Evolutionary conservation across 2,797 vertebrate genomes (phyloP), one percentile per base, ranked within the genome.

Genomic region (Clarias fuscus): DNA sequence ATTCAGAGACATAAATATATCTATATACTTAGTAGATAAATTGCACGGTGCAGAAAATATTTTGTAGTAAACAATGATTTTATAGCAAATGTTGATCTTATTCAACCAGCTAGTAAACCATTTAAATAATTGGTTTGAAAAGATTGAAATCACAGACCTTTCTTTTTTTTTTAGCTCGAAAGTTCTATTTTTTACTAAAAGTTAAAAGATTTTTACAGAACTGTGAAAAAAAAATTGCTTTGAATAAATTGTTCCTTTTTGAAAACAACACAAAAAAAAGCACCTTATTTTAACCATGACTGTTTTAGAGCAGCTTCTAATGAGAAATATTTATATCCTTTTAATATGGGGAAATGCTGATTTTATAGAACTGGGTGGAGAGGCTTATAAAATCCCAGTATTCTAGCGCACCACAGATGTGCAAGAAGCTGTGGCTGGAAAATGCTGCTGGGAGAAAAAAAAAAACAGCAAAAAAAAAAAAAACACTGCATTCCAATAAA

Each of bases 361-460:
- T 92, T 95, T 95, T 91, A 95, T 95, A 93, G 93, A 92, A 91
- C 87, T 92, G 94, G 95, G 94, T 93, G 95, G 94, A 88, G 88
- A 91, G 85, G 88, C 93, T 84, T 87, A 94, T 95, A 93, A 95
- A 96, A 93, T 77, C 87, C 15, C 61, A 61, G 30, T 59, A 78
- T 88, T 77, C 87, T 86, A 90, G 91, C 87, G 62, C 90, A 88
- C 86, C 91, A 89, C 92, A 91, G 91, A 86, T 90, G 89, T 91
- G 92, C 90, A 90, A 92, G 91, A 86, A 87, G 75, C 73, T 89
- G 8, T 20, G 67, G 67, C 40, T 89, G 88, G 90, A 90, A 88
- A 89, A 86, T 37, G 68, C 83, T 78, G 70, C 75, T 18, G 89
- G 91, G 89, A 14, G 22, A 20, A 72, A 84, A 48, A 79, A 78